These are phyloP conservation scores for Drosophila formosana DNA, from an alignment of 2,888 invertebrate genomes.

Conservation along the genomic window DNA sequence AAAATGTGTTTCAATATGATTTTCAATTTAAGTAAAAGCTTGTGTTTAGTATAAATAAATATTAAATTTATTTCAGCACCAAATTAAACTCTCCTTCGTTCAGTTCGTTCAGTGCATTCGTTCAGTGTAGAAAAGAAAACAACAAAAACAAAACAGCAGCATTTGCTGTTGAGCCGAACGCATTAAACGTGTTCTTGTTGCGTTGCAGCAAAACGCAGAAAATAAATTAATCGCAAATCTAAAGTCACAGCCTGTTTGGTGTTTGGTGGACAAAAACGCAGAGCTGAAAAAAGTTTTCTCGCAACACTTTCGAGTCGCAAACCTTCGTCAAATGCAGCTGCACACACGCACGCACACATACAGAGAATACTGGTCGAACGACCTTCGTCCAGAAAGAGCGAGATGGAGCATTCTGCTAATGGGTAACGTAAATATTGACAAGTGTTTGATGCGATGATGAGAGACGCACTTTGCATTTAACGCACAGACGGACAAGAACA, in stretches of 20 bases:
- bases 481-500: constrained; percentile 47
- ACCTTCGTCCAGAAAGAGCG: constrained; percentile 55
- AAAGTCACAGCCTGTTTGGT: neutral
- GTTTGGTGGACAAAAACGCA: neutral
- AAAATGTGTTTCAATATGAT: too few relatives aligned
- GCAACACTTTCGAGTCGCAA: constrained; percentile 22
- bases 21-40: too few relatives aligned
- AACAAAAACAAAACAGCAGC: constrained; percentile 5
- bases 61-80: too few relatives aligned
- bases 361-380: constrained; percentile 21
- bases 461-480: constrained; percentile 34
- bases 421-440: constrained; percentile 69
- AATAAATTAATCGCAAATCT: constrained; percentile 8
- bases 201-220: constrained; percentile 4
- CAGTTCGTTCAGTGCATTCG: neutral
- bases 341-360: neutral
- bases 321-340: constrained; percentile 52
- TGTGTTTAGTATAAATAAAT: too few relatives aligned
- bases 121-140: constrained; percentile 25
- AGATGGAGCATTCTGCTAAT: constrained; percentile 29
- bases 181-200: constrained; percentile 31
- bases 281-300: constrained; percentile 20
- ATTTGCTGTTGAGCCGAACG: constrained; percentile 12
- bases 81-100: neutral
- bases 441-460: constrained; percentile 13